phyloP scores from a whole-genome alignment of 2,113 vertebrate genomes.

The Scomber colias region DNA sequence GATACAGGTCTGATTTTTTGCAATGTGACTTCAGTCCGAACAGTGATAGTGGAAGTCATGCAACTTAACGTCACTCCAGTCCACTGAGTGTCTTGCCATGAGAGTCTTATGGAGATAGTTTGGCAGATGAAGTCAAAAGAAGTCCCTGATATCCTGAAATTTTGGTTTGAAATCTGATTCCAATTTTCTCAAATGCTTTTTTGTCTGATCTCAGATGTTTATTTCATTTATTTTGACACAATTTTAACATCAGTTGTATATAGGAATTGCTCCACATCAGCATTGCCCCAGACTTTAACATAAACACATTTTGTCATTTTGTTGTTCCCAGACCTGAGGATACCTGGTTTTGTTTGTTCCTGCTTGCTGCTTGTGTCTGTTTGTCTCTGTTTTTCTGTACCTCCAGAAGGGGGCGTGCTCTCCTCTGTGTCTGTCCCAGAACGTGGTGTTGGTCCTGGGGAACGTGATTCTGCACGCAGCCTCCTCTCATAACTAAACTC shows the following conservation, averaged over 20 bases:
- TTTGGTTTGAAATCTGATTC: no score
- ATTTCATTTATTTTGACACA: background rate
- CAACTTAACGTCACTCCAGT: no score
- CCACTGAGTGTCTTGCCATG: no score
- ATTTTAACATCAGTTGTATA: background rate
- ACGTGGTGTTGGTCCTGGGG: constrained; percentile 64
- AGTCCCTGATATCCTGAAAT: no score
- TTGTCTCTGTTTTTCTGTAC: constrained; percentile 52
- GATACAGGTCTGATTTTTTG: no score
- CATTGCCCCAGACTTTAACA: background rate
- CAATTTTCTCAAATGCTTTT: background rate
- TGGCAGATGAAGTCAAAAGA: no score
- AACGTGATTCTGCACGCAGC: constrained; percentile 72
- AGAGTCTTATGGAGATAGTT: no score
- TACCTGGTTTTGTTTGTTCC: background rate
- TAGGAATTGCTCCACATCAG: background rate
- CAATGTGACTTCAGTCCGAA: no score
- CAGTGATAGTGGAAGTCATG: no score
- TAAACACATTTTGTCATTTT: background rate
- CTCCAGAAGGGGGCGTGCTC: constrained; percentile 78
- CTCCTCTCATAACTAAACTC: constrained; percentile 93
- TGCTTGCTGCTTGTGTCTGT: background rate
- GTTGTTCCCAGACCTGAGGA: background rate
- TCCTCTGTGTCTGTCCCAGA: constrained; percentile 73
- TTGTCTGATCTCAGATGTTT: background rate